Conservation (phyloP, 2,888 invertebrate genomes). For the Suillia variegata region DNA sequence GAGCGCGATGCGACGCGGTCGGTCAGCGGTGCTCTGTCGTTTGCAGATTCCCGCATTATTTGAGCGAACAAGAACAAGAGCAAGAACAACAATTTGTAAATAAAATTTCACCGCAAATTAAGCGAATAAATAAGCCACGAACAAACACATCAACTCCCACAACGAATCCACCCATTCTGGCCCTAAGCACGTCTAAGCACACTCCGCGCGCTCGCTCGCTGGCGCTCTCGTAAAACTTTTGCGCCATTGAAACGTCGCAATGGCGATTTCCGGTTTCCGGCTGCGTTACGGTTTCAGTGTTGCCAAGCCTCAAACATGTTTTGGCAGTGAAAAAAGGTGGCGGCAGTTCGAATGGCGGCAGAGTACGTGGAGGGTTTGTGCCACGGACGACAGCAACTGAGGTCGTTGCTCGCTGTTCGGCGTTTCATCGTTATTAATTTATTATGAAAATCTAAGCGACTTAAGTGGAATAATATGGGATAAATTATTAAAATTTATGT, state of each 20-base stretch:
- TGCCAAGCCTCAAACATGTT: neutral
- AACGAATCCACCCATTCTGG: neutral
- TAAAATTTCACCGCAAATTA: slow-evolving; percentile 57
- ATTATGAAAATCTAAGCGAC: slow-evolving; percentile 59
- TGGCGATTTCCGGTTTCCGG: neutral
- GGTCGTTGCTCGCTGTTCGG: slow-evolving; percentile 14
- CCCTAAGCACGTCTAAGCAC: neutral
- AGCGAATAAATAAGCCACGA: slow-evolving; percentile 55
- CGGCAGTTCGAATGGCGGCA: too few species aligned
- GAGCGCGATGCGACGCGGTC: too few species aligned
- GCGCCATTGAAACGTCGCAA: neutral
- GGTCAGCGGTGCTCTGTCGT: too few species aligned
- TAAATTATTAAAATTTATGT: slow-evolving; percentile 60
- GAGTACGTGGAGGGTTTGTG: too few species aligned
- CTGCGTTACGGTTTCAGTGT: neutral
- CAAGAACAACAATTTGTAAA: slow-evolving; percentile 53
- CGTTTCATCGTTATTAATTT: slow-evolving; percentile 52
- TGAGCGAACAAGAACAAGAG: slow-evolving; percentile 13
- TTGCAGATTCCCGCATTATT: too few species aligned
- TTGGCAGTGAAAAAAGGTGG: neutral
- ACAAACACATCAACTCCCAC: neutral
- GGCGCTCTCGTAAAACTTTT: slow-evolving; percentile 1
- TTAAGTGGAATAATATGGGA: slow-evolving; percentile 59
- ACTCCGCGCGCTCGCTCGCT: neutral
- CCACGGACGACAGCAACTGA: slow-evolving; percentile 26